Evolutionary conservation across 2,113 vertebrate genomes (phyloP), one percentile per base, ranked within the genome.

Genomic region (Python bivittatus): DNA sequence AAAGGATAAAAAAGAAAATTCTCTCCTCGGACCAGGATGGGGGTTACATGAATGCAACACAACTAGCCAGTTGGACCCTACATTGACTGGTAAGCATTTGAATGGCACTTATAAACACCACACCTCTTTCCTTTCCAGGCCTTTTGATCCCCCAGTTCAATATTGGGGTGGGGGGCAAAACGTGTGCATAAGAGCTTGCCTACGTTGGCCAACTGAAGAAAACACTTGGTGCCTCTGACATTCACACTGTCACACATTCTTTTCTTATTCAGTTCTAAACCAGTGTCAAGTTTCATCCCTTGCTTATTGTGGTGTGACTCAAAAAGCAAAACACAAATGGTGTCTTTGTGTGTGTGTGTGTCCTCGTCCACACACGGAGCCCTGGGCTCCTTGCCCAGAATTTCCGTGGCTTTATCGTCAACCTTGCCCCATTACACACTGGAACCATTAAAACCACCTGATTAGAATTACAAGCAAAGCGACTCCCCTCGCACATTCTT

Each of bases 341-440:
- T 5, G 42, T 22, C 0, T 22, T 22, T 1, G 58, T 60, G 33
- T 23, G 2, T 15, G 0, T 0, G 0, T 38, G n/a, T 44, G 44
- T 83, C 57, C 83, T 29, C 25, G 6, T 48, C 42, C 42, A 88
- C 68, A 48, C 23, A 29, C 38, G 68, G 22, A 8, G 58, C 88
- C 29, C 84, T 0, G 0, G 88, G 57, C 64, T 4, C 0, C 0
- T 0, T 0, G 6, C 92, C 85, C 56, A 56, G 64, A 68, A 60
- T 89, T 54, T n/a, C 0, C 2, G 0, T 0, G 1, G 0, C 93
- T 84, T 92, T 29, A 58, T 13, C 93, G 52, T 68, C 48, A 0
- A 8, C 2, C 1, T 38, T n/a, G 85, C 27, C 42, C 9, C 6
- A 52, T 6, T 17, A 25, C 90, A 61, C 79, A 20, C 33, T 0